Base-by-base conservation (phyloP, 2,113 vertebrate genomes). In the Verasper variegatus region DNA sequence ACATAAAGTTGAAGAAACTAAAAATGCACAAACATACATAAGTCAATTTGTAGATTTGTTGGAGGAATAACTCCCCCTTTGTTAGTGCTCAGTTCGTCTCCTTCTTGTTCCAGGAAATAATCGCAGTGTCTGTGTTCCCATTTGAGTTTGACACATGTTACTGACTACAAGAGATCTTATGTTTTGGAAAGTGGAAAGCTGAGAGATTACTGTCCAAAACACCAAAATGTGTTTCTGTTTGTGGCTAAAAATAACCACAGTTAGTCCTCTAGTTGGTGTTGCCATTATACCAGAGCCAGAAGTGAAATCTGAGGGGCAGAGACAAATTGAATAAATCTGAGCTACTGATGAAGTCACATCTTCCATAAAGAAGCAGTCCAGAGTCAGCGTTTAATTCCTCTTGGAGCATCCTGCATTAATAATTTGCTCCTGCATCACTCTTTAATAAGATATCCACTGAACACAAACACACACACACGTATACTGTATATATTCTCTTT, bases 161-260 rank as follows among this genome's bases (percentile, higher is more conserved):
- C 31, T 82, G 76, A 77, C 83, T 80, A 83, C 12, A 23, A 82
- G 57, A 77, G 71, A 71, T 51, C 4, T 35, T 61, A 15, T 75
- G 69, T 77, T 83, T 68, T 76, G 70, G 61, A 79, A 54, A 85
- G 51, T 31, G 40, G 60, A 83, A 63, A 60, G 17, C 67, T 59
- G 78, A 86, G 74, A 73, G 85, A 82, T 81, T 82, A 45, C 63
- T n/a, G 26, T 84, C 24, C 73, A 85, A 27, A 75, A 79, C 76
- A 73, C 24, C 65, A 73, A 59, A 74, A 55, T 71, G 51, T 78
- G 70, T 79, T 90, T 90, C 71, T 81, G 24, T 77, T 83, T 86
- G 74, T 80, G 75, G 82, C 70, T 6, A 15, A 26, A 59, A 69
- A 17, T 18, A 8, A 37, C 68, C 69, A 58, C 17, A 14, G 52